Percentiles rank a stretch among this genome's conserved stretches.
These are phyloP conservation scores for Pangasius mekongensis DNA, from an alignment of 2,797 vertebrate species.

Conservation along the genomic window DNA sequence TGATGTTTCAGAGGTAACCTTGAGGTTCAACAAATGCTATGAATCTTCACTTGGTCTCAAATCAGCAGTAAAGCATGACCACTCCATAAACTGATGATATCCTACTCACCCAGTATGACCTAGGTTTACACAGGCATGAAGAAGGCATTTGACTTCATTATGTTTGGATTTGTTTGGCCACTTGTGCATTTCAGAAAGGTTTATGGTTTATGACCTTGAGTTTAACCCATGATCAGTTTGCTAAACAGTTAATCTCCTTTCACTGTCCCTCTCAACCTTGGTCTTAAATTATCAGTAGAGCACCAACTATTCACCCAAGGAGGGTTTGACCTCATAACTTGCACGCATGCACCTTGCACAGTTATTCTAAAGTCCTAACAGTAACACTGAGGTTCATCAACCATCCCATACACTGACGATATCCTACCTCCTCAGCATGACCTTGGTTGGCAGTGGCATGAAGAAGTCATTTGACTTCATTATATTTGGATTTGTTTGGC, in stretches of 20 bases:
- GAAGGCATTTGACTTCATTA: conserved; percentile 1
- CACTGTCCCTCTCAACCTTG: not conserved
- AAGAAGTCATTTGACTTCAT: not conserved
- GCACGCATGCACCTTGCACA: not conserved
- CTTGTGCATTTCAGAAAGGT: not conserved
- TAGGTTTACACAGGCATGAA: conserved; percentile 5
- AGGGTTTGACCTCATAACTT: conserved; percentile 1
- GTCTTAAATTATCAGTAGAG: not conserved
- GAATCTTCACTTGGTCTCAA: conserved; percentile 9
- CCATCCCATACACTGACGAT: not conserved
- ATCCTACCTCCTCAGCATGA: not conserved
- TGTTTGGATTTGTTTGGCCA: not conserved
- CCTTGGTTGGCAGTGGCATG: not conserved
- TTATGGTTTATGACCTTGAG: not conserved
- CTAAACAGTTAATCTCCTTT: not conserved
- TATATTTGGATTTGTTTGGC: not conserved
- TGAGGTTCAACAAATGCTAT: not conserved
- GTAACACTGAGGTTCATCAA: not conserved
- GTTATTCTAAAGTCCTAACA: not conserved
- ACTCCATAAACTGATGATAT: not conserved
- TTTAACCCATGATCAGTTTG: not conserved
- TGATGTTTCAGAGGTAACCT: conserved; percentile 11
- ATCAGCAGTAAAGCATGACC: not conserved
- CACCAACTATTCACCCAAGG: not conserved
- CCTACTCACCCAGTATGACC: not conserved